A percentile compares a stretch with the other conserved stretches of the same genome.
phyloP scores from a whole-genome alignment of 2,797 vertebrate genomes.

The Chrysocyon brachyurus region DNA sequence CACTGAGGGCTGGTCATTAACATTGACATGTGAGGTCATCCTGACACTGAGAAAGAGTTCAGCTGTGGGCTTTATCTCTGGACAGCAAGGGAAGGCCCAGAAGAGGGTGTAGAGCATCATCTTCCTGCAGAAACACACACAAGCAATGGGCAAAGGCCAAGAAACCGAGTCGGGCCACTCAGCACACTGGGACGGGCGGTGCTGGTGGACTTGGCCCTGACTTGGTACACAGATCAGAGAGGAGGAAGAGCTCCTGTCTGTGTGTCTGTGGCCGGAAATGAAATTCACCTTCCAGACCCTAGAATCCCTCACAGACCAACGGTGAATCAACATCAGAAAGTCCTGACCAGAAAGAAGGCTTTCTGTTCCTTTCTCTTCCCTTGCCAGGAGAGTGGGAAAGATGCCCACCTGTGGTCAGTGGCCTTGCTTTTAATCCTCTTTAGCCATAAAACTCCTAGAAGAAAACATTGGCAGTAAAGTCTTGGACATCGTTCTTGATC shows the following conservation, averaged over 20 bases:
- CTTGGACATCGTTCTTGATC: not conserved
- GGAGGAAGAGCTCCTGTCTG: too few relatives aligned
- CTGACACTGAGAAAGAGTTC: not conserved
- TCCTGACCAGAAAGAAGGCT: not conserved
- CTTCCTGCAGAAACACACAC: not conserved
- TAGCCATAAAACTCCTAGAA: too few relatives aligned
- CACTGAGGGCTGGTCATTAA: not conserved
- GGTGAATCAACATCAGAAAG: not conserved
- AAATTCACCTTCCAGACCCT: not conserved
- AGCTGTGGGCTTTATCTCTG: not conserved
- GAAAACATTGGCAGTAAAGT: too few relatives aligned
- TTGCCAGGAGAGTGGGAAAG: not conserved
- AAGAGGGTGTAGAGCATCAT: too few relatives aligned
- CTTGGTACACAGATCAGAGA: not conserved
- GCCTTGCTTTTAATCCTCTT: not conserved
- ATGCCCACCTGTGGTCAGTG: accelerated
- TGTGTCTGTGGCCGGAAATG: too few relatives aligned
- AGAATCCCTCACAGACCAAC: not conserved
- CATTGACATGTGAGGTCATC: not conserved
- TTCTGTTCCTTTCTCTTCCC: not conserved
- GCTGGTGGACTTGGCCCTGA: not conserved
- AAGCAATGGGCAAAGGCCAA: not conserved
- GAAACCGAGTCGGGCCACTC: not conserved
- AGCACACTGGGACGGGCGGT: too few relatives aligned
- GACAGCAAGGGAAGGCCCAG: not conserved